phyloP scores from a whole-genome alignment of 1,140 invertebrate species.

The Drosophila mauritiana region DNA sequence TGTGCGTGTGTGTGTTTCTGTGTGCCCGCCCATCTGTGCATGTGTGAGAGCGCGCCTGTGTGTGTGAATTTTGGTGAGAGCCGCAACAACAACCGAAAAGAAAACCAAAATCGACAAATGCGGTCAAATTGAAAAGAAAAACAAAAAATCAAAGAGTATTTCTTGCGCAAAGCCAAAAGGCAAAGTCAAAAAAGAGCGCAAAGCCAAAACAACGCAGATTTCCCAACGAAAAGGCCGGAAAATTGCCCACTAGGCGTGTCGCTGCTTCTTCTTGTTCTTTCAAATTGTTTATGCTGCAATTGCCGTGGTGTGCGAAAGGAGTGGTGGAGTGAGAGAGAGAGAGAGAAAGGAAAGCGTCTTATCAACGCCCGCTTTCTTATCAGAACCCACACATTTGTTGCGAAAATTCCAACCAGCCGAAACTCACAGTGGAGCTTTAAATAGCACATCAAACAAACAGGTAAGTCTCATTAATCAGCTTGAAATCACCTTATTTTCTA shows the following conservation, averaged over 20 bases:
- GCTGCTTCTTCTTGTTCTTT: slow-evolving; percentile 36
- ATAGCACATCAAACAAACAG: slow-evolving; percentile 37
- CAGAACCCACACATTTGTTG: slow-evolving; percentile 41
- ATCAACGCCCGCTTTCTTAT: slow-evolving; percentile 46
- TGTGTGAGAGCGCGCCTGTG: slow-evolving; percentile 32
- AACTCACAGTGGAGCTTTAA: slow-evolving; percentile 10
- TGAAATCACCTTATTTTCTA: neutral
- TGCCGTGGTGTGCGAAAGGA: slow-evolving; percentile 1
- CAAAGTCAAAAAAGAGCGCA: slow-evolving; percentile 41
- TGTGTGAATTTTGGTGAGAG: slow-evolving; percentile 59
- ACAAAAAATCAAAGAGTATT: slow-evolving; percentile 59
- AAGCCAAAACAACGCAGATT: slow-evolving; percentile 63
- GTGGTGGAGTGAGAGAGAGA: slow-evolving; percentile 8
- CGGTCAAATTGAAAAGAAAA: slow-evolving; percentile 79
- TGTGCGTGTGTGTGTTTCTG: slow-evolving; percentile 41
- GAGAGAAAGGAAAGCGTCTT: slow-evolving; percentile 19
- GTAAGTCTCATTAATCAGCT: slow-evolving; percentile 19
- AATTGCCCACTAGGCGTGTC: slow-evolving; percentile 71
- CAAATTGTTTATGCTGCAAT: slow-evolving; percentile 60
- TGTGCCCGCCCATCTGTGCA: slow-evolving; percentile 42
- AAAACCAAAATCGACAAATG: slow-evolving; percentile 78
- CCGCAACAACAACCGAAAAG: slow-evolving; percentile 50
- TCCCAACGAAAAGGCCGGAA: slow-evolving; percentile 69
- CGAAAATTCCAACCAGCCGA: slow-evolving; percentile 31
- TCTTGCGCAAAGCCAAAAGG: slow-evolving; percentile 51